Evolutionary conservation across 2,113 vertebrate genomes (phyloP).

Genomic region (Dicaeum eximium): DNA sequence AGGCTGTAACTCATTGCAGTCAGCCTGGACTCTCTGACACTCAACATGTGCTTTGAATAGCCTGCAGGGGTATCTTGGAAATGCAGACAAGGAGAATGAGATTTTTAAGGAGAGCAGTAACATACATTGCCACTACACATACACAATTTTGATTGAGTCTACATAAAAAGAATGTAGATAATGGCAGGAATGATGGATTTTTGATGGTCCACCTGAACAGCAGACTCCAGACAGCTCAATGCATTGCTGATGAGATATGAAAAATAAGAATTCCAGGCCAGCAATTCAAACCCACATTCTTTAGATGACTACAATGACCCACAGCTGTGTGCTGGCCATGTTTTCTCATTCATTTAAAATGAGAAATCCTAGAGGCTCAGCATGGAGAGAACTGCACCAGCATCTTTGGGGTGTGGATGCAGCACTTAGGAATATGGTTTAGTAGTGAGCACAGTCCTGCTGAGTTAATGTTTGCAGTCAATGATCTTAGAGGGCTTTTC

Average conservation of each 20-base stretch:
- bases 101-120: neutral
- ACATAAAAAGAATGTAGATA: neutral
- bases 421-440: neutral
- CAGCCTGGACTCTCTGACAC: neutral
- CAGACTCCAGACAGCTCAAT: neutral
- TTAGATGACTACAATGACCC: neutral
- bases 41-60: neutral
- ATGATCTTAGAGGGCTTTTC: neutral
- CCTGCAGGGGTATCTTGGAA: neutral
- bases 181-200: neutral
- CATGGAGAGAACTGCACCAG: neutral
- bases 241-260: neutral
- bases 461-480: neutral
- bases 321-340: neutral
- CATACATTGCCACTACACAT: fast-evolving
- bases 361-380: neutral
- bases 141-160: neutral
- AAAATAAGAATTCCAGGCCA: neutral
- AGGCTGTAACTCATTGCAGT: neutral
- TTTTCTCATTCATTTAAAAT: neutral
- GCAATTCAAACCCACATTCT: neutral
- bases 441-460: neutral
- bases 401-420: neutral
- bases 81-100: neutral
- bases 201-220: neutral